phyloP scores from a whole-genome alignment of 2,113 vertebrate species.

The Anolis carolinensis region DNA sequence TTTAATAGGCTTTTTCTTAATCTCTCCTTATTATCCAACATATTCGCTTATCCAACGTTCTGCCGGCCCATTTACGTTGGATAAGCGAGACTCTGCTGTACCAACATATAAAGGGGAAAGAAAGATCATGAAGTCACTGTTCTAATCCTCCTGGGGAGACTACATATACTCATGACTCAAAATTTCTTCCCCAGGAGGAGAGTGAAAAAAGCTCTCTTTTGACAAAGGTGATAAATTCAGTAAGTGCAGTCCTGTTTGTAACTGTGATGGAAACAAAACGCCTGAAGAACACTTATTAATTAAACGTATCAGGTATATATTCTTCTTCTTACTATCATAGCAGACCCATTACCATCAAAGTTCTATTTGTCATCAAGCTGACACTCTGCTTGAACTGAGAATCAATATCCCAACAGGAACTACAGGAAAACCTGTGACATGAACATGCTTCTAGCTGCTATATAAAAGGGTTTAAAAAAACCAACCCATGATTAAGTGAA shows the following conservation, averaged over 20 bases:
- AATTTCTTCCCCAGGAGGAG: background rate
- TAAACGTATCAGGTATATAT: background rate
- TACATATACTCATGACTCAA: background rate
- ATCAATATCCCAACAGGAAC: background rate
- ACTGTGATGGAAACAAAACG: background rate
- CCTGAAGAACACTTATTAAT: background rate
- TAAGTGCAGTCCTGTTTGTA: background rate
- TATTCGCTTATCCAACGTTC: too few species aligned
- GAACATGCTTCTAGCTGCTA: conserved; percentile 55
- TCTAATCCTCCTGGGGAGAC: background rate
- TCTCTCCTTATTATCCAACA: too few species aligned
- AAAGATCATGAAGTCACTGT: background rate
- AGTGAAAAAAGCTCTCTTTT: background rate
- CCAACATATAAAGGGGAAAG: background rate
- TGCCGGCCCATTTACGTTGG: too few species aligned
- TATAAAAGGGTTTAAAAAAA: conserved; percentile 67
- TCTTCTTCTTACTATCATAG: background rate
- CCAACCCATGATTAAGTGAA: conserved; percentile 70
- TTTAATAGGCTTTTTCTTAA: too few species aligned
- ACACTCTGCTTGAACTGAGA: background rate
- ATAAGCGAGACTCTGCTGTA: too few species aligned
- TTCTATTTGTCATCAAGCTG: background rate
- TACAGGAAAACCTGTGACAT: background rate
- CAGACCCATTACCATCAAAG: background rate
- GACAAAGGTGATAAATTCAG: background rate